Base-by-base conservation (phyloP, 53 echinoderm and acorn worm genomes). In the Antedon mediterranea region DNA sequence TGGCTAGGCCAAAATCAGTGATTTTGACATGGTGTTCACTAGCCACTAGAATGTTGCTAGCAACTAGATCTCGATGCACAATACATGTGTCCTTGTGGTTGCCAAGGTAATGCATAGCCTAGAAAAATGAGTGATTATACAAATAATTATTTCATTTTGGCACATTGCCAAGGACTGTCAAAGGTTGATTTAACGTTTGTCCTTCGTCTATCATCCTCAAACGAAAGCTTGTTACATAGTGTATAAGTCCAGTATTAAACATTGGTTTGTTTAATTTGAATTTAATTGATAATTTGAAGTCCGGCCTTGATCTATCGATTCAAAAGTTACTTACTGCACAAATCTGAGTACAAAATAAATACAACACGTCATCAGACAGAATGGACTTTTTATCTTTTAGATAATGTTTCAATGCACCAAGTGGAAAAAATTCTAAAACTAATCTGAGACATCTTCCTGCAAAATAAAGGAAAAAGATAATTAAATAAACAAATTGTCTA, bases 21-120 rank as follows among this genome's bases (percentile, higher is more conserved):
- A 97, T 97, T 76, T 97, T 97, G 75, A 97, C 88, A 29, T 91
- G 89, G 31, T 78, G 71, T 29, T 88, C 90, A 0, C 78, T 85
- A 11, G 86, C 87, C 15, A 97, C 97, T n/a, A 97, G 82, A 79
- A 97, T 88, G 33, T 97, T 97, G 9, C 97, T 78, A 1, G 92
- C 97, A 0, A 92, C 92, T 28, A 97, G 77, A 33, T 92, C 97
- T 0, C 97, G 74, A 42, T 97, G 97, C 0, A 97, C 97, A 76
- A 97, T 83, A 28, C 80, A 43, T 15, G 79, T 42, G 14, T 74
- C 80, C 0, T 82, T 75, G 0, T 57, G 57, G 57, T 57, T 57
- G 3, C 78, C 88, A 3, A 97, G 86, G 42, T 92, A 97, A 1
- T 83, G 82, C 97, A 97, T 97, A 34, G 89, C 97, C 97, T 97